Conservation (phyloP, 2,888 invertebrate genomes). For the Phaedon cochleariae region DNA sequence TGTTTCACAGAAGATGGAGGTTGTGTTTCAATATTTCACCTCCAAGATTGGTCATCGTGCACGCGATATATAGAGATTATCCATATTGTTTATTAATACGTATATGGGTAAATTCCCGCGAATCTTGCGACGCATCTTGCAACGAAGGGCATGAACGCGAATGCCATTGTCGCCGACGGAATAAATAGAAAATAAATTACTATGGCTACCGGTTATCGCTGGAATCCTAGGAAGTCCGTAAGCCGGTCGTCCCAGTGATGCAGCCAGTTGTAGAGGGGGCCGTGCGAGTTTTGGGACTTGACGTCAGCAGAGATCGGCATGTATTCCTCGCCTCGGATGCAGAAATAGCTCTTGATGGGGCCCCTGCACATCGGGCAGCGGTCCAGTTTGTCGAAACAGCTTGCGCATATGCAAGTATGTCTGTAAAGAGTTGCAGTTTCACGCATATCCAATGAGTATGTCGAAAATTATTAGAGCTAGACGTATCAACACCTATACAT, state of each 20-base stretch:
- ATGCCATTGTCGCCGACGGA: neutral
- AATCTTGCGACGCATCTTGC: too few species aligned
- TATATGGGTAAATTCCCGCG: too few species aligned
- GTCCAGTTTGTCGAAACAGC: slow-evolving; percentile 82
- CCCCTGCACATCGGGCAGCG: slow-evolving; percentile 89
- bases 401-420: slow-evolving; percentile 85
- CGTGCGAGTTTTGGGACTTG: slow-evolving; percentile 48
- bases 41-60: too few species aligned
- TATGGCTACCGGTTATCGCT: slow-evolving; percentile 54
- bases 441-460: too few species aligned
- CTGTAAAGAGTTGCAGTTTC: slow-evolving; percentile 57
- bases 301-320: slow-evolving; percentile 65
- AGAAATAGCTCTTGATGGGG: slow-evolving; percentile 84
- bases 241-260: slow-evolving; percentile 76
- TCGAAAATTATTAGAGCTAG: too few species aligned
- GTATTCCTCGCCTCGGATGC: slow-evolving; percentile 81
- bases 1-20: too few species aligned
- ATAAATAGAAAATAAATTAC: slow-evolving; percentile 21
- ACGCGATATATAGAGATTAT: too few species aligned
- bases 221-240: slow-evolving; percentile 78
- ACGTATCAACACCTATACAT: too few species aligned
- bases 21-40: too few species aligned
- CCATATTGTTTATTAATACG: too few species aligned
- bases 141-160: neutral
- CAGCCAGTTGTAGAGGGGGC: slow-evolving; percentile 63